Conservation (phyloP, 53 echinoderm and acorn worm species). For the Hippasteria phrygiana region DNA sequence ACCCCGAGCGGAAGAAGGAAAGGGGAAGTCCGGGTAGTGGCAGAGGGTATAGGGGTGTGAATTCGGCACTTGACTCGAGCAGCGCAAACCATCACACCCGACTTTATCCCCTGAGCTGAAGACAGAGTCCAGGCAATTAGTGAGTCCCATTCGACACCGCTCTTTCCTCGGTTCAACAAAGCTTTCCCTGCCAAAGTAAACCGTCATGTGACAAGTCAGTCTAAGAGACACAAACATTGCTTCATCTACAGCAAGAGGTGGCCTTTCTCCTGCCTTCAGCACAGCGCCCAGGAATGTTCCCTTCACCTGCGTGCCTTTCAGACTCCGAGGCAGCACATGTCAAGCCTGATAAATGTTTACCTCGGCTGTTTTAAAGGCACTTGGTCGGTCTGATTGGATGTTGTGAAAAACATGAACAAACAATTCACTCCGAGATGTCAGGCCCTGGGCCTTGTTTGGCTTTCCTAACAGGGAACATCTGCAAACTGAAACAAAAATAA, state of each 20-base stretch:
- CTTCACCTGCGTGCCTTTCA: slow-evolving; percentile 48
- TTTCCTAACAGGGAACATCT: background rate
- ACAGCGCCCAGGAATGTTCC: background rate
- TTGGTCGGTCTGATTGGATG: slow-evolving; percentile 48
- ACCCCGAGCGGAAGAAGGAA: background rate
- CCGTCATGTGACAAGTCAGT: slow-evolving; percentile 63
- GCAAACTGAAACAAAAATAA: too few species aligned
- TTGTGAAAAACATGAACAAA: slow-evolving; percentile 58
- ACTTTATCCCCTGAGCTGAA: slow-evolving; percentile 27
- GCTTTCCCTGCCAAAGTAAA: slow-evolving; percentile 58
- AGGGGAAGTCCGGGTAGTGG: background rate
- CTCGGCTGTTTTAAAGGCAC: slow-evolving; percentile 44
- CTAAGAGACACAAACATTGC: slow-evolving; percentile 68
- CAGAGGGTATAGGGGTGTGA: slow-evolving; percentile 34
- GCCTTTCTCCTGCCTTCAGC: background rate
- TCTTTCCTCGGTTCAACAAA: slow-evolving; percentile 62
- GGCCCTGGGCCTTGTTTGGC: background rate
- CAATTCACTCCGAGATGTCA: slow-evolving; percentile 20
- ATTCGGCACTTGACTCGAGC: slow-evolving; percentile 57
- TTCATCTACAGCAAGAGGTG: background rate
- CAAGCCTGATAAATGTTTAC: slow-evolving; percentile 55
- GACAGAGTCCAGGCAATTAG: slow-evolving; percentile 60
- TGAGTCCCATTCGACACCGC: slow-evolving; percentile 37
- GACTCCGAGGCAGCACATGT: slow-evolving; percentile 55
- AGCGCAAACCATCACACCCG: slow-evolving; percentile 42